Conservation (phyloP, 2,113 vertebrate species). For the Cettia cetti region DNA sequence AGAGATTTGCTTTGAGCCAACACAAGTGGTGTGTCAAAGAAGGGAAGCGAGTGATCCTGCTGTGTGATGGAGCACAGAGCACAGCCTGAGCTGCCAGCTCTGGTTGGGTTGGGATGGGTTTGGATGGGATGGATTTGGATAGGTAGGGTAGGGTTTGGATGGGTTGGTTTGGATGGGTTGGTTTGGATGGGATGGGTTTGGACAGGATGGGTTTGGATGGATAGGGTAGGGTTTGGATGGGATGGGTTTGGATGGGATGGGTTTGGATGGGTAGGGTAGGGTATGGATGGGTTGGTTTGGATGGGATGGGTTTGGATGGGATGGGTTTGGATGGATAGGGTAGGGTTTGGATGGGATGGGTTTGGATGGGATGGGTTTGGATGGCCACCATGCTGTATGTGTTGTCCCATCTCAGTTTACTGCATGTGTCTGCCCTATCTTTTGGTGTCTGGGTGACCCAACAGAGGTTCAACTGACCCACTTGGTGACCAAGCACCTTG, state of each 20-base stretch:
- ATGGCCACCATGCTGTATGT: fast-evolving
- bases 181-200: no score
- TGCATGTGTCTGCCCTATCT: fast-evolving
- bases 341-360: neutral
- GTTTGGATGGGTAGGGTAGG: no score
- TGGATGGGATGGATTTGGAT: neutral
- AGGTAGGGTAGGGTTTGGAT: neutral
- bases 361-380: neutral
- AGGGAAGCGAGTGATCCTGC: fast-evolving
- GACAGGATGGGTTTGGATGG: no score
- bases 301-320: neutral
- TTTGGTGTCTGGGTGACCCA: fast-evolving
- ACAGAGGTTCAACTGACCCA: fast-evolving
- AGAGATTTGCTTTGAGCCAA: neutral
- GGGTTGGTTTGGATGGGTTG: no score
- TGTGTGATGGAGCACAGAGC: neutral
- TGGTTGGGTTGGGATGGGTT: fast-evolving
- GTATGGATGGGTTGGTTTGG: neutral
- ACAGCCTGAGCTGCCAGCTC: neutral
- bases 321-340: neutral
- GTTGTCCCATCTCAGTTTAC: neutral
- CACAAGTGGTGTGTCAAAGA: neutral
- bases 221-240: no score
- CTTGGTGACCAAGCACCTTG: neutral
- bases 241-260: no score